Conservation (phyloP, 2,797 vertebrate species). For the Sparidentex hasta region DNA sequence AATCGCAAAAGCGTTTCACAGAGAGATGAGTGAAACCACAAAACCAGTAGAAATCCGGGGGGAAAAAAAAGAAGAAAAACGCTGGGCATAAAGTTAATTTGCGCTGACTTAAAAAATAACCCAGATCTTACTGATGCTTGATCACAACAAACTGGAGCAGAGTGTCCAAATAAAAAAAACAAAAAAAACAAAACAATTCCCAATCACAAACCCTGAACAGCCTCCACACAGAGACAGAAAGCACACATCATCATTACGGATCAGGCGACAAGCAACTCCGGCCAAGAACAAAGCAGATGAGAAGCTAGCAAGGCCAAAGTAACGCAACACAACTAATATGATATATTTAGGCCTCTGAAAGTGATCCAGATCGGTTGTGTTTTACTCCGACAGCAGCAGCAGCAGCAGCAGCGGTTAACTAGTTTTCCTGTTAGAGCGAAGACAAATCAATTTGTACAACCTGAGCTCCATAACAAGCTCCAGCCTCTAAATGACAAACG, state of each 20-base stretch:
- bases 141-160: slow-evolving; percentile 21
- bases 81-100: neutral
- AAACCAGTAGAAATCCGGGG: neutral
- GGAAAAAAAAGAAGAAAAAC: neutral
- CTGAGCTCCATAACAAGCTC: slow-evolving; percentile 35
- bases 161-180: neutral
- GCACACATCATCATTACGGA: slow-evolving; percentile 61
- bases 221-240: slow-evolving; percentile 60
- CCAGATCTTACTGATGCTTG: neutral
- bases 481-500: slow-evolving; percentile 43
- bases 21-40: neutral
- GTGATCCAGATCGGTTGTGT: slow-evolving; percentile 41
- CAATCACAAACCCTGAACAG: slow-evolving; percentile 48
- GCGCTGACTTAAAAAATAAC: slow-evolving; percentile 4
- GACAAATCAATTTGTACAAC: slow-evolving; percentile 48
- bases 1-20: neutral
- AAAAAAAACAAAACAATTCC: slow-evolving; percentile 12
- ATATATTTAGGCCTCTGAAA: slow-evolving; percentile 44
- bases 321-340: slow-evolving; percentile 33
- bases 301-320: slow-evolving; percentile 36
- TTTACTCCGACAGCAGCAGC: slow-evolving; percentile 29
- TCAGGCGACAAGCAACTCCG: slow-evolving; percentile 66
- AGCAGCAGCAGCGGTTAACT: slow-evolving; percentile 24
- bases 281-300: slow-evolving; percentile 63
- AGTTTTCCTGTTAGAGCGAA: slow-evolving; percentile 29